phyloP scores from a whole-genome alignment of 2,888 invertebrate species.

The Iphiclides podalirius region DNA sequence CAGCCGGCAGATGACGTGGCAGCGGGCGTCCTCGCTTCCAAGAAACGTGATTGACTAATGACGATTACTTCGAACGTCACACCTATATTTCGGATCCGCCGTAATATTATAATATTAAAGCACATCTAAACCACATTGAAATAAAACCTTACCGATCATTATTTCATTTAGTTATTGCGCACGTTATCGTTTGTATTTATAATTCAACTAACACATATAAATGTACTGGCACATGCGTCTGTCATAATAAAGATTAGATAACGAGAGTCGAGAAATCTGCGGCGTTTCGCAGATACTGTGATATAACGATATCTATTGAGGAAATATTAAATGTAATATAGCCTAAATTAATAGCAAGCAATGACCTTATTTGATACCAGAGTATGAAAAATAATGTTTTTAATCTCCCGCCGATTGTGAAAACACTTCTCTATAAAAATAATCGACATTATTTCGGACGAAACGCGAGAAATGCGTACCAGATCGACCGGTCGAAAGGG shows the following conservation, averaged over 20 bases:
- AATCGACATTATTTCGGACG: slow-evolving; percentile 47
- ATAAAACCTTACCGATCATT: no score
- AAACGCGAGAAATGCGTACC: slow-evolving; percentile 57
- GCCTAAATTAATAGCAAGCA: slow-evolving; percentile 40
- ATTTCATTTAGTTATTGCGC: background rate
- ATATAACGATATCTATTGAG: slow-evolving; percentile 47
- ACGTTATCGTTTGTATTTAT: slow-evolving; percentile 8
- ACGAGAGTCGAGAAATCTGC: slow-evolving; percentile 29
- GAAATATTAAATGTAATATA: slow-evolving; percentile 47
- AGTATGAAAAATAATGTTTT: slow-evolving; percentile 24
- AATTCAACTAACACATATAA: slow-evolving; percentile 10
- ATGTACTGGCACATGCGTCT: slow-evolving; percentile 5
- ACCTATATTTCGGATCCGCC: slow-evolving; percentile 23
- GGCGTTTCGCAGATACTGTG: slow-evolving; percentile 24
- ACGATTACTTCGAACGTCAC: slow-evolving; percentile 33
- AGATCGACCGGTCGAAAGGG: slow-evolving; percentile 63
- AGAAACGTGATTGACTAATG: slow-evolving; percentile 35
- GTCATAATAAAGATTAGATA: slow-evolving; percentile 31
- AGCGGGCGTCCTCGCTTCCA: slow-evolving; percentile 43
- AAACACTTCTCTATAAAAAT: slow-evolving; percentile 32
- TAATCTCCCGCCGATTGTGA: slow-evolving; percentile 20
- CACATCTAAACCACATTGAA: no score
- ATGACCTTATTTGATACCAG: slow-evolving; percentile 36
- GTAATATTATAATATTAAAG: no score
- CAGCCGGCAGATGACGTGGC: slow-evolving; percentile 40